Evolutionary conservation across 2,797 vertebrate species (phyloP).

Genomic region (Rhinophrynus dorsalis): DNA sequence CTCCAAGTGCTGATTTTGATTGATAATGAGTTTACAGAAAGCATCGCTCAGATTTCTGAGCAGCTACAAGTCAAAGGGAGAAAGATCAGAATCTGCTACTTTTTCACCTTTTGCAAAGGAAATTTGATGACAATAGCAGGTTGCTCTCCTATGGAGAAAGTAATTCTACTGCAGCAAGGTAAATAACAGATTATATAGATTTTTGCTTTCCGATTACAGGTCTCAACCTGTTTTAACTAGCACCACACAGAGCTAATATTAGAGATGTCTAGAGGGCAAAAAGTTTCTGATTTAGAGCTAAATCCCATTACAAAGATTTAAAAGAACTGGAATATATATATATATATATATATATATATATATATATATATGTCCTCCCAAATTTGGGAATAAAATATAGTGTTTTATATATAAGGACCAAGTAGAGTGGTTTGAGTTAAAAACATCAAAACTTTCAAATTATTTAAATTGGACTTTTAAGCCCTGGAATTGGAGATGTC

Average conservation of each 20-base stretch:
- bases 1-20: neutral
- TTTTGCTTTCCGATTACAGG: neutral
- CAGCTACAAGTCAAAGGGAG: neutral
- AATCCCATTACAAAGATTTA: no score
- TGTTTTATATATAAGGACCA: no score
- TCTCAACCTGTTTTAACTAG: neutral
- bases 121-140: neutral
- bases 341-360: no score
- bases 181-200: neutral
- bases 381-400: no score
- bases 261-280: neutral
- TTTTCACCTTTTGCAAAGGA: conserved; percentile 12
- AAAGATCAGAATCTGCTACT: neutral
- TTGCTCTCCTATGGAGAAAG: neutral
- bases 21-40: conserved; percentile 33
- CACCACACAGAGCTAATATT: neutral
- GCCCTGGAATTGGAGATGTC: no score
- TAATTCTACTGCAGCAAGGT: conserved; percentile 1
- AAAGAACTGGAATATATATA: no score
- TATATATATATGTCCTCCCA: no score
- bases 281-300: no score
- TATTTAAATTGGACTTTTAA: no score
- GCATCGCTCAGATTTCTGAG: neutral
- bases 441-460: no score
- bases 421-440: no score